phyloP scores from a whole-genome alignment of 2,797 vertebrate genomes.

The Catamblyrhynchus diadema region DNA sequence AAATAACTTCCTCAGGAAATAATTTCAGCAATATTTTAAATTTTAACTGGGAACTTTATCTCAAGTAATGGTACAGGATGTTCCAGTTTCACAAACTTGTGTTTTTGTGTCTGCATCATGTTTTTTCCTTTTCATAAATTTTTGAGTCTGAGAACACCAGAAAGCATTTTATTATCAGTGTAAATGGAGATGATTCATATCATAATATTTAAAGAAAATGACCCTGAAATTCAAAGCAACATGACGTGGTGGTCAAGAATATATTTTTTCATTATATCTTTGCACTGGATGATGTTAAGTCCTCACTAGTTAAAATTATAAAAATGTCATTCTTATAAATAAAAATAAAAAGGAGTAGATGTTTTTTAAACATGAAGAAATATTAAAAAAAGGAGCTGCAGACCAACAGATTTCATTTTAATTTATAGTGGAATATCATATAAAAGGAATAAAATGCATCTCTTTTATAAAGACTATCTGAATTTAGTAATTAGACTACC shows the following conservation, averaged over 20 bases:
- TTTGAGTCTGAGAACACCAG: neutral
- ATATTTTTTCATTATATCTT: neutral
- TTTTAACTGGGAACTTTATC: neutral
- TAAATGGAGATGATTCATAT: slow-evolving; percentile 23
- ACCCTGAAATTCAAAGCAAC: neutral
- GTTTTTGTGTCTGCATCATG: neutral
- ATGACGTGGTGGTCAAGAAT: neutral
- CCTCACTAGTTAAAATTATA: neutral
- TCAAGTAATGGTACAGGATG: neutral
- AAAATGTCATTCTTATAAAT: neutral
- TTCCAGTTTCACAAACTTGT: neutral
- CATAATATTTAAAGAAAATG: neutral
- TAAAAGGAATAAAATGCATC: neutral
- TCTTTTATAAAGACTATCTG: neutral
- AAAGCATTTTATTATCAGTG: slow-evolving; percentile 21
- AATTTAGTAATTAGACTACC: neutral
- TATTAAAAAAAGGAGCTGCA: neutral
- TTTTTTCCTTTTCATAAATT: slow-evolving; percentile 10
- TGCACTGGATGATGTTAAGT: neutral
- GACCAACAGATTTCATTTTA: neutral
- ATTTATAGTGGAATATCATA: neutral
- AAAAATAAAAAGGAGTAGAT: neutral
- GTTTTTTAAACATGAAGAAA: neutral
- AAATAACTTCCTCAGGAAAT: neutral
- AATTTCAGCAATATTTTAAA: neutral